phyloP scores from a whole-genome alignment of 2,888 invertebrate species.

The Apamea anceps region DNA sequence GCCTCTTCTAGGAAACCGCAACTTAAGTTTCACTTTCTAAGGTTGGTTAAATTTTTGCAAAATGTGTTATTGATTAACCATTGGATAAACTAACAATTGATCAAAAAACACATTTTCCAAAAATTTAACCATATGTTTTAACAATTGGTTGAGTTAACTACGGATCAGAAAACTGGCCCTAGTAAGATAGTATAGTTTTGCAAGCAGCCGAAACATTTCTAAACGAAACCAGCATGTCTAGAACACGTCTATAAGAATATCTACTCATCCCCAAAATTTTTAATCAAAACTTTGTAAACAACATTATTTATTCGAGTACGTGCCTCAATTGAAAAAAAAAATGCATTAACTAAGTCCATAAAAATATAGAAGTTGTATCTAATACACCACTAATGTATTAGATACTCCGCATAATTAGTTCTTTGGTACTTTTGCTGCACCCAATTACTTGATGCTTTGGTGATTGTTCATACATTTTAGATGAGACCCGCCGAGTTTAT shows the following conservation, averaged over 20 bases:
- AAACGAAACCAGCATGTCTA: background rate
- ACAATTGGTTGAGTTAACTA: too few species aligned
- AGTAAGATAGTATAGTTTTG: too few species aligned
- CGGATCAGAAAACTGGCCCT: too few species aligned
- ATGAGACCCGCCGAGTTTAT: constrained; percentile 49
- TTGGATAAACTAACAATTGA: too few species aligned
- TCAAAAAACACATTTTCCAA: too few species aligned
- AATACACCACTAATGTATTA: constrained; percentile 31
- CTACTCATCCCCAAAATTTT: constrained; percentile 11
- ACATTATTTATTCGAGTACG: constrained; percentile 23
- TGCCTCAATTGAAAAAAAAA: constrained; percentile 26
- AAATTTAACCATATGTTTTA: too few species aligned
- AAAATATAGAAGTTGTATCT: constrained; percentile 19
- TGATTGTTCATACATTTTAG: constrained; percentile 49
- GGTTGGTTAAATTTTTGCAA: too few species aligned
- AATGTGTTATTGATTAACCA: too few species aligned
- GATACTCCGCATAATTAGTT: constrained; percentile 52
- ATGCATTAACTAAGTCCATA: constrained; percentile 31
- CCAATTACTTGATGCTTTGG: constrained; percentile 47
- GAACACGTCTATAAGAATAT: background rate
- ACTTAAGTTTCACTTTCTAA: too few species aligned
- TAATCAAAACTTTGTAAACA: constrained; percentile 10
- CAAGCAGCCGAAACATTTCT: background rate
- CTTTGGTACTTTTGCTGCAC: constrained; percentile 42
- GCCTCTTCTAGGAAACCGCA: too few species aligned